phyloP scores from a whole-genome alignment of 2,113 vertebrate species.

The Menidia beryllina region DNA sequence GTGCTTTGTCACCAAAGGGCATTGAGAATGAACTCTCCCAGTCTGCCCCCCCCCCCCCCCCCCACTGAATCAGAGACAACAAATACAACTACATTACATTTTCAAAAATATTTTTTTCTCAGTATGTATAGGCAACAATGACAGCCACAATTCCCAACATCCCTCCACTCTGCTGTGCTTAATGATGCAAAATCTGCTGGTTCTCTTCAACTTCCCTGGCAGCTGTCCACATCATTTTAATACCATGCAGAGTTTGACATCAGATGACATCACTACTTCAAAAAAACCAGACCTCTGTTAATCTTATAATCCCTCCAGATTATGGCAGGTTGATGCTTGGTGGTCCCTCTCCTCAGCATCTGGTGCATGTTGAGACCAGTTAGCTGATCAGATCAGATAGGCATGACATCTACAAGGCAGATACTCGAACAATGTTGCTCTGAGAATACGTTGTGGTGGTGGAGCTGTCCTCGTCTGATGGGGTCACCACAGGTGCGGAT shows the following conservation, averaged over 20 bases:
- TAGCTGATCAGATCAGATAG: constrained; percentile 58
- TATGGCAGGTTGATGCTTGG: constrained; percentile 81
- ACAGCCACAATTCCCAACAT: constrained; percentile 55
- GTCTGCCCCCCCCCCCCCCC: constrained; percentile 56
- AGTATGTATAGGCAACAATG: constrained; percentile 72
- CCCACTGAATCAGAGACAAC: constrained; percentile 62
- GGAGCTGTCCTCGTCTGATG: constrained; percentile 89
- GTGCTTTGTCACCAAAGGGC: constrained; percentile 75
- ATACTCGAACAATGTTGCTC: constrained; percentile 98
- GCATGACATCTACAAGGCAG: constrained; percentile 90
- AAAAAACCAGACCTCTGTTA: constrained; percentile 62
- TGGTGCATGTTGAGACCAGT: constrained; percentile 65
- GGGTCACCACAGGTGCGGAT: constrained; percentile 90
- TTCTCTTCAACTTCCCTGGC: constrained; percentile 52
- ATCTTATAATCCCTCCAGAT: constrained; percentile 72
- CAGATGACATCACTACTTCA: constrained; percentile 71
- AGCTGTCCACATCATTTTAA: constrained; percentile 62
- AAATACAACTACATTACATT: constrained; percentile 68
- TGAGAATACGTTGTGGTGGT: constrained; percentile 89
- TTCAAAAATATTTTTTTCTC: constrained; percentile 78
- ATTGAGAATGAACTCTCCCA: constrained; percentile 51
- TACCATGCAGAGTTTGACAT: constrained; percentile 79
- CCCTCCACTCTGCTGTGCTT: constrained; percentile 73
- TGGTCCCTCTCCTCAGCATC: constrained; percentile 76
- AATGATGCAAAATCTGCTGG: constrained; percentile 70